These are phyloP conservation scores for Spodoptera litura DNA, from an alignment of 1,140 invertebrate species.

Conservation along the genomic window DNA sequence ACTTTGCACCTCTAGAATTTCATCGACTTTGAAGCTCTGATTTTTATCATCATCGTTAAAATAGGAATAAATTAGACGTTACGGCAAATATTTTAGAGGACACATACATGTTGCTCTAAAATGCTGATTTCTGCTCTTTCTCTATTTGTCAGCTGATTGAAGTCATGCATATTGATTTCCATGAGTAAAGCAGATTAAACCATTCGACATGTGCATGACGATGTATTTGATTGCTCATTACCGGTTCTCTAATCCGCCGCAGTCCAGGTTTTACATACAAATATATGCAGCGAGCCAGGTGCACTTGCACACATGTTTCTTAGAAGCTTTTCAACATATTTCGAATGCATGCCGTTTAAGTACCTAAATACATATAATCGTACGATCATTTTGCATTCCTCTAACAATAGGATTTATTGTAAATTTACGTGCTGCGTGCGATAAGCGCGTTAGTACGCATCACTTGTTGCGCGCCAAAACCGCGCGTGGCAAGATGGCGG, in stretches of 20 bases:
- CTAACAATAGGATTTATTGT: conserved; percentile 83
- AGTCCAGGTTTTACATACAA: conserved; percentile 38
- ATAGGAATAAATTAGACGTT: no score
- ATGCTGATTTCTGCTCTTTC: background rate
- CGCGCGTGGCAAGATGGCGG: conserved; percentile 78
- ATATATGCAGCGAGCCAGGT: conserved; percentile 42
- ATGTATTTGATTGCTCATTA: conserved; percentile 40
- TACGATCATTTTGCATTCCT: conserved; percentile 77
- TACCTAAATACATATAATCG: conserved; percentile 83
- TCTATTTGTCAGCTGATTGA: background rate
- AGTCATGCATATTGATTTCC: conserved; percentile 14
- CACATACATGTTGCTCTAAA: no score
- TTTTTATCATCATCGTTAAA: no score
- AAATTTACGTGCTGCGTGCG: conserved; percentile 77
- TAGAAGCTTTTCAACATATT: conserved; percentile 62
- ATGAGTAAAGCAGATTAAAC: conserved; percentile 2
- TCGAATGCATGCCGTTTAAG: conserved; percentile 70
- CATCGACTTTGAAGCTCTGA: no score
- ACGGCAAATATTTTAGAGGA: no score
- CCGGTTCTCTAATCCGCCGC: conserved; percentile 39
- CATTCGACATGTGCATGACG: conserved; percentile 28
- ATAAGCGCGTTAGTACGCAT: conserved; percentile 61
- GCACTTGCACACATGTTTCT: conserved; percentile 44
- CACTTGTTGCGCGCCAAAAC: conserved; percentile 73
- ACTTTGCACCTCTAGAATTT: no score